Percentiles rank a stretch among this genome's conserved stretches.
Conservation (phyloP, 2,888 invertebrate genomes). For the Epinotia nisella region DNA sequence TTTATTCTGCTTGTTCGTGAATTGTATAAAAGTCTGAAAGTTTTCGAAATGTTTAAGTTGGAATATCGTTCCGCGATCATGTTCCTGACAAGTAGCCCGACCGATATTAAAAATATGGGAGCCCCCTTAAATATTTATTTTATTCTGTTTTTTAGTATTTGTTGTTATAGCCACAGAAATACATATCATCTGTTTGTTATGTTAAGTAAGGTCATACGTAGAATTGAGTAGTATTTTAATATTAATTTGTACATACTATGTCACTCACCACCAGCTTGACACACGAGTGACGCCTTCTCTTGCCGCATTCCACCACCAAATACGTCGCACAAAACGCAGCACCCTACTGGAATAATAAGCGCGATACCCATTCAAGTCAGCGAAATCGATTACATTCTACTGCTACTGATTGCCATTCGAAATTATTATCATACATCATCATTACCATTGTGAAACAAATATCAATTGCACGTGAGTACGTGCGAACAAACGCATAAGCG, state of each 20-base stretch:
- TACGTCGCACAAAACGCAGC: slow-evolving; percentile 68
- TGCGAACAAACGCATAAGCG: slow-evolving; percentile 8
- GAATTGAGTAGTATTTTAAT: background rate
- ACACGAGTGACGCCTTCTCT: slow-evolving; percentile 56
- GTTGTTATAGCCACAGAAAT: no score
- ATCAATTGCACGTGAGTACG: slow-evolving; percentile 26
- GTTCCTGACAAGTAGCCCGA: no score
- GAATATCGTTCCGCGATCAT: no score
- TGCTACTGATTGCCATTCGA: slow-evolving; percentile 18
- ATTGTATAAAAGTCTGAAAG: no score
- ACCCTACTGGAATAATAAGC: slow-evolving; percentile 71
- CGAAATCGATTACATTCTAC: slow-evolving; percentile 58
- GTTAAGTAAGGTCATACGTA: no score
- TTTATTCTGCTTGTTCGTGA: no score
- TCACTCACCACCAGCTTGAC: slow-evolving; percentile 44
- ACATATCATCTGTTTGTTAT: no score
- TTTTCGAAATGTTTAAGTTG: no score
- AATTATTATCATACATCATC: slow-evolving; percentile 34
- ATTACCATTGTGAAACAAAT: slow-evolving; percentile 29
- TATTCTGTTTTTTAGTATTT: no score
- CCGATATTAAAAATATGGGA: no score
- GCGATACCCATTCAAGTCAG: slow-evolving; percentile 51
- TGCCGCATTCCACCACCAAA: slow-evolving; percentile 76
- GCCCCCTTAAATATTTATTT: no score
- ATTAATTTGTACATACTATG: background rate